Evolutionary conservation across 2,113 vertebrate species (phyloP).

Genomic region (Equus przewalskii): DNA sequence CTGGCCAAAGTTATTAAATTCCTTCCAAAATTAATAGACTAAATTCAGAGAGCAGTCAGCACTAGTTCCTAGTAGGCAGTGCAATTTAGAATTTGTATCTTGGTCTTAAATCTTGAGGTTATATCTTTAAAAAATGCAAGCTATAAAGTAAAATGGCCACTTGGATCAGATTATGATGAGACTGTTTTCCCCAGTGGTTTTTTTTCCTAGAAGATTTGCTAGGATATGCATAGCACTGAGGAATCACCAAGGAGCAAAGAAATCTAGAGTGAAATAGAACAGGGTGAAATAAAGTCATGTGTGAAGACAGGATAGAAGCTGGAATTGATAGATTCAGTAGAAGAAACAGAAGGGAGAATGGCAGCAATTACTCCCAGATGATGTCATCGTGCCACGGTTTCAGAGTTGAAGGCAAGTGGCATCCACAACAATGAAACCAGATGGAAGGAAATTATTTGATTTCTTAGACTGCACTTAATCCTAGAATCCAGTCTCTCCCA

Average conservation of each 20-base stretch:
- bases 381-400: too few relatives aligned
- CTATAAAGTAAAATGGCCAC: background rate
- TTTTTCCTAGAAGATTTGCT: background rate
- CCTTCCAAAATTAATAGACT: background rate
- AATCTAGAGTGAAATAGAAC: background rate
- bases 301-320: background rate
- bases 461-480: background rate
- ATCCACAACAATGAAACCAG: background rate
- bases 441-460: background rate
- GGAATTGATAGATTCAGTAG: background rate
- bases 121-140: background rate
- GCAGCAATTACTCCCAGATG: background rate
- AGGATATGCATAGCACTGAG: background rate
- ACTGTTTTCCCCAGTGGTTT: background rate
- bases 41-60: conserved; percentile 37
- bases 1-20: background rate
- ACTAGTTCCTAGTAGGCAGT: background rate
- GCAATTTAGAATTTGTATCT: background rate
- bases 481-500: background rate
- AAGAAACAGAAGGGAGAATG: background rate
- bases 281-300: background rate
- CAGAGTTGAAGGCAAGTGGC: background rate
- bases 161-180: background rate
- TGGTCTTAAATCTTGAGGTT: background rate
- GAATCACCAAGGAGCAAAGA: background rate